Evolutionary conservation across 2,797 vertebrate species (phyloP), one percentile per base, ranked within the genome.

Genomic region (Cottoperca gobio): DNA sequence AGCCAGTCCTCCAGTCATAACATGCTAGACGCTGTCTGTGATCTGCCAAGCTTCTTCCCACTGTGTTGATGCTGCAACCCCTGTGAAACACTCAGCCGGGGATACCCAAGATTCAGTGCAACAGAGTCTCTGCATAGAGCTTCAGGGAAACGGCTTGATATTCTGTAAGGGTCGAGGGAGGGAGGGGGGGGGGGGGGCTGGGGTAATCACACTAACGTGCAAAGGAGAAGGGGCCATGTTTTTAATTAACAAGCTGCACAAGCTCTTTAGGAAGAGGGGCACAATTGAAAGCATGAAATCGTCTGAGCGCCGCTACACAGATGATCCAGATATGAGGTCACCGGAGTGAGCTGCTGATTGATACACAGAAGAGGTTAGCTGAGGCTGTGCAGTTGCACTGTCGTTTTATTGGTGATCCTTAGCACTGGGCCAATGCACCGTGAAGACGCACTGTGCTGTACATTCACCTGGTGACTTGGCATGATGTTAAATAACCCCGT

Each of bases 251-350:
- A 67, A 57, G 74, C 84, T 48, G 67, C 77, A 50, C 70, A 63
- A 78, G 71, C 78, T 81, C 53, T 68, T 78, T 45, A 81, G 78
- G 43, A 81, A 54, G 82, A 79, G 73, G 54, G 10, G 70, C 79
- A 52, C 59, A 37, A 33, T 43, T 31, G 74, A 54, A 68, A 70
- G 67, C 26, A 40, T 70, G 70, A 70, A 62, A 64, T 73, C 6
- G 77, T 78, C 65, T 69, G 63, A 50, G 62, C 13, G 45, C 65
- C 8, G 69, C 58, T 46, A 60, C 45, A 63, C 45, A 21, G 81
- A 82, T 73, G 76, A 85, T 89, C 57, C 77, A 81, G 83, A 87
- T 81, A 67, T 81, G 77, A 90, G 87, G 82, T 88, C 90, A 83
- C 61, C 53, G 21, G 60, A 33, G 70, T 39, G 78, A 80, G 86